Evolutionary conservation across 2,797 vertebrate genomes (phyloP), one percentile per base, ranked within the genome.

Genomic region (Sebastes itinus): DNA sequence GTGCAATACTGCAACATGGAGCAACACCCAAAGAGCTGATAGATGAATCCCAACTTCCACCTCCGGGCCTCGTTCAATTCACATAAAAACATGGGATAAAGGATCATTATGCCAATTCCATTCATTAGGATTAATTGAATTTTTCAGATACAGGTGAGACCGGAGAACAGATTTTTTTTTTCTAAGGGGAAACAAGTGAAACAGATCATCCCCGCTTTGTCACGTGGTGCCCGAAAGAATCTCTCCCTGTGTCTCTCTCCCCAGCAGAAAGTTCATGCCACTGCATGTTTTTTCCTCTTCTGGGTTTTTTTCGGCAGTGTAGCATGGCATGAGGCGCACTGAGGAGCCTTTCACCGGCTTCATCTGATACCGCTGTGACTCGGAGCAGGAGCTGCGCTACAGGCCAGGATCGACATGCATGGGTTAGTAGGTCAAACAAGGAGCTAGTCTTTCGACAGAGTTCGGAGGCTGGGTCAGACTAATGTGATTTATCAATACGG

Each of bases 401-500:
- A 85, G 86, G 88, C 89, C 83, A 33, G 88, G 86, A 89, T 90
- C 71, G 89, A 93, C 92, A 90, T 89, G 89, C 89, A 90, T 90
- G 91, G 92, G 89, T 93, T 93, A 92, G 89, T 91, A 83, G 92
- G 92, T 94, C 93, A 94, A 87, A 94, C 92, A 94, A 93, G 89
- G 90, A 92, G 90, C 91, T 88, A 89, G 87, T 94, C 88, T 93
- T 93, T 93, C 88, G 79, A 82, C 77, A 52, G 81, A 88, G 81
- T 91, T 89, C 54, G 76, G 49, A 87, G 84, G 84, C 85, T 60
- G 82, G 88, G 87, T 90, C 90, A 89, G 90, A 90, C 88, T 91
- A 91, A 94, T 94, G 92, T 92, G 89, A 93, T 94, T 93, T 93
- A 91, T 92, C 92, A 93, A 92, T 90, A 92, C 78, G 27, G 66